Conservation (phyloP, 1,140 invertebrate genomes). For the Chlorops oryzae region DNA sequence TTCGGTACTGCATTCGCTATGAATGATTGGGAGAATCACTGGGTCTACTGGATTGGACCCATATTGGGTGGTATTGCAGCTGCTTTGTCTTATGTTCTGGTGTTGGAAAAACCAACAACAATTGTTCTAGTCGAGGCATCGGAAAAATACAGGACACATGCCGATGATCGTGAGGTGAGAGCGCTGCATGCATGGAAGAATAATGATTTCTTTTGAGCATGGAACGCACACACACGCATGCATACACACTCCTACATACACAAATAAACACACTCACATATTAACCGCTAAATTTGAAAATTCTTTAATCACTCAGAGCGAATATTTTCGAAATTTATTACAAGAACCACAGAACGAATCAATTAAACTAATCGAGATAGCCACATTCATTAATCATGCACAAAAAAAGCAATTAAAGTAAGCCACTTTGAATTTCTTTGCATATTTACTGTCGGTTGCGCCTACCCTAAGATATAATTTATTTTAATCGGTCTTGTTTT, state of each 20-base stretch:
- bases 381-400: neutral
- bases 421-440: too few relatives aligned
- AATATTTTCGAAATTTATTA: neutral
- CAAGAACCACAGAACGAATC: neutral
- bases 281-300: neutral
- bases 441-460: too few relatives aligned
- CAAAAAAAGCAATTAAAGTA: neutral
- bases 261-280: constrained; percentile 9
- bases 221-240: constrained; percentile 9
- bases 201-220: constrained; percentile 34
- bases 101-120: constrained; percentile 47
- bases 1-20: constrained; percentile 79
- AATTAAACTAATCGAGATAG: neutral
- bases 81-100: constrained; percentile 63
- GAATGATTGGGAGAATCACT: constrained; percentile 68
- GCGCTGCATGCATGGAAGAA: constrained; percentile 34
- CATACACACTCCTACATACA: constrained; percentile 15
- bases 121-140: constrained; percentile 29
- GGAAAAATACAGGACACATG: constrained; percentile 44
- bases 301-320: neutral
- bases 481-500: constrained; percentile 3
- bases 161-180: constrained; percentile 47
- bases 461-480: neutral
- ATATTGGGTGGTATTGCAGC: constrained; percentile 72
- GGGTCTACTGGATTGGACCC: constrained; percentile 88